Evolutionary conservation across 1,140 invertebrate genomes (phyloP).

Genomic region (Diprion similis): DNA sequence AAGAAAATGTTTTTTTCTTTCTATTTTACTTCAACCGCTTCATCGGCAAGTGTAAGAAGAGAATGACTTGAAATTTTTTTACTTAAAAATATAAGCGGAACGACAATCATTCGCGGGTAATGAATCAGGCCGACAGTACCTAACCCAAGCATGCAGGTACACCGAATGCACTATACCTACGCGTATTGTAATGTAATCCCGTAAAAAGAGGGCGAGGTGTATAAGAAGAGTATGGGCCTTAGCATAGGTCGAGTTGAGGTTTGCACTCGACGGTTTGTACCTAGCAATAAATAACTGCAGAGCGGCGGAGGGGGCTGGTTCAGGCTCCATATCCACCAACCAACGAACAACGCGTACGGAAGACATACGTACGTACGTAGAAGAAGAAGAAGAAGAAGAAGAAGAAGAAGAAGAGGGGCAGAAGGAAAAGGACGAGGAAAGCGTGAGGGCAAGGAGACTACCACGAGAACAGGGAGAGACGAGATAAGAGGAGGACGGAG

Average conservation of each 20-base stretch:
- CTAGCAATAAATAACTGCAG: slow-evolving; percentile 43
- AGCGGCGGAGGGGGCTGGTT: background rate
- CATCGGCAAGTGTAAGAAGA: too few species aligned
- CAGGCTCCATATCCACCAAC: background rate
- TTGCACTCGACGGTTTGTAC: slow-evolving; percentile 31
- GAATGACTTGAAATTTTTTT: too few species aligned
- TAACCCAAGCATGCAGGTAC: slow-evolving; percentile 10
- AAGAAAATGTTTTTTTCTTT: too few species aligned
- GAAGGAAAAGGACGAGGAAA: slow-evolving; percentile 4
- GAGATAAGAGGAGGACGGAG: slow-evolving; percentile 21
- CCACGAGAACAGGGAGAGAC: slow-evolving; percentile 21
- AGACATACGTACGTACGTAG: background rate
- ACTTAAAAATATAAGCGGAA: too few species aligned
- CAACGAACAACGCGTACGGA: background rate
- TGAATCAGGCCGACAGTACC: slow-evolving; percentile 56
- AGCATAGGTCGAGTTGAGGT: slow-evolving; percentile 32
- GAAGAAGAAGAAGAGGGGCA: background rate
- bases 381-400: background rate
- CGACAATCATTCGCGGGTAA: slow-evolving; percentile 30
- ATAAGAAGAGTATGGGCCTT: slow-evolving; percentile 14
- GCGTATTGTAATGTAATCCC: slow-evolving; percentile 48
- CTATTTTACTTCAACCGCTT: too few species aligned
- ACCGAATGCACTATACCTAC: slow-evolving; percentile 22
- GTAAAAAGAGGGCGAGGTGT: slow-evolving; percentile 43
- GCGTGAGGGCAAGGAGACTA: background rate